Conservation (phyloP, 2,888 invertebrate genomes). For the Strigamia crassipes region DNA sequence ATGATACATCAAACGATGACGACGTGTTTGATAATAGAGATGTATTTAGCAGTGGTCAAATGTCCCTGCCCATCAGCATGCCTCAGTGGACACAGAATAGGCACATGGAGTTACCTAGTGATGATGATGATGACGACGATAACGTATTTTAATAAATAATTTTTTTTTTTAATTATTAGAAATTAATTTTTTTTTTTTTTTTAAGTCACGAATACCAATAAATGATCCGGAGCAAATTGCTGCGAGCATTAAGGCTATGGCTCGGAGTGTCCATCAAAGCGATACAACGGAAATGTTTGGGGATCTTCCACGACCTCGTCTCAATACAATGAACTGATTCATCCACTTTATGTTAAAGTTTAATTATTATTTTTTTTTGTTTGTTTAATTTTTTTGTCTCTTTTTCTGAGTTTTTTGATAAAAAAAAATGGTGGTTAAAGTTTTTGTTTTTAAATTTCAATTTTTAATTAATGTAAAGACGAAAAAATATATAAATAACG, state of each 20-base stretch:
- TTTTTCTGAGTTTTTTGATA: background rate
- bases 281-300: constrained; percentile 76
- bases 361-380: background rate
- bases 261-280: constrained; percentile 80
- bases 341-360: background rate
- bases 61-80: background rate
- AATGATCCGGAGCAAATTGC: constrained; percentile 76
- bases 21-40: constrained; percentile 3
- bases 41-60: constrained; percentile 5
- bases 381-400: background rate
- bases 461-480: background rate
- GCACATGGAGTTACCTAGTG: background rate
- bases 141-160: background rate
- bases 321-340: constrained; percentile 50
- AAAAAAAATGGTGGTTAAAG: background rate
- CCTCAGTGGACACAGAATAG: background rate
- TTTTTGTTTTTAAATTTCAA: constrained; percentile 5
- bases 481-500: background rate
- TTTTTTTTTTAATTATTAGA: background rate
- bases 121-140: background rate
- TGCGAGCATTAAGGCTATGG: constrained; percentile 88
- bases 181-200: background rate
- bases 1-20: background rate
- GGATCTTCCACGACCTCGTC: constrained; percentile 80
- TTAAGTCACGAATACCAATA: background rate